Percentiles rank a stretch among this genome's conserved stretches.
phyloP scores from a whole-genome alignment of 2,113 vertebrate species.

The Dicerorhinus sumatrensis region DNA sequence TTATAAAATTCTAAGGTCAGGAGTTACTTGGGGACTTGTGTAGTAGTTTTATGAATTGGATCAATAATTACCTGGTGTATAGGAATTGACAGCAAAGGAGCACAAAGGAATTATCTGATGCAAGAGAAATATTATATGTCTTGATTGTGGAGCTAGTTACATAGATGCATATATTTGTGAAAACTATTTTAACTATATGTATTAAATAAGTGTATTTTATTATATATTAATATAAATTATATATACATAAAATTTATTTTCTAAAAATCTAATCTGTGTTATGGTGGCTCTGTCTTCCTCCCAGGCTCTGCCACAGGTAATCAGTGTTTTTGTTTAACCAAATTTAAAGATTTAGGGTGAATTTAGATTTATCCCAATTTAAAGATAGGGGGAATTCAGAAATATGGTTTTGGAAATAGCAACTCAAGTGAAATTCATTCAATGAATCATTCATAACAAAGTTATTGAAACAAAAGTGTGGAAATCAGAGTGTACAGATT shows the following conservation, averaged over 20 bases:
- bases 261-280: not conserved
- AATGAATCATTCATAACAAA: not conserved
- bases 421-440: not conserved
- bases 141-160: not conserved
- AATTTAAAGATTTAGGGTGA: too few species aligned
- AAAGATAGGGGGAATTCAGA: not conserved
- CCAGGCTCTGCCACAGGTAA: not conserved
- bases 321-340: not conserved
- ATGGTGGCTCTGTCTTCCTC: not conserved
- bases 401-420: not conserved
- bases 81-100: not conserved
- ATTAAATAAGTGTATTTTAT: not conserved
- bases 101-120: not conserved
- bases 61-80: not conserved
- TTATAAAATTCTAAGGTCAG: not conserved
- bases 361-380: not conserved
- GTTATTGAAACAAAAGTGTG: not conserved
- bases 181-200: not conserved
- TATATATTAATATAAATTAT: not conserved
- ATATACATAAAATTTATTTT: not conserved
- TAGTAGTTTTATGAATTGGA: not conserved
- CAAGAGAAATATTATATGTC: not conserved
- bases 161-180: not conserved
- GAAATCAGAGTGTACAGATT: not conserved
- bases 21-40: not conserved